Evolutionary conservation across 1,140 invertebrate genomes (phyloP), one percentile per base, ranked within the genome.

Genomic region (Matsumurasca onukii): DNA sequence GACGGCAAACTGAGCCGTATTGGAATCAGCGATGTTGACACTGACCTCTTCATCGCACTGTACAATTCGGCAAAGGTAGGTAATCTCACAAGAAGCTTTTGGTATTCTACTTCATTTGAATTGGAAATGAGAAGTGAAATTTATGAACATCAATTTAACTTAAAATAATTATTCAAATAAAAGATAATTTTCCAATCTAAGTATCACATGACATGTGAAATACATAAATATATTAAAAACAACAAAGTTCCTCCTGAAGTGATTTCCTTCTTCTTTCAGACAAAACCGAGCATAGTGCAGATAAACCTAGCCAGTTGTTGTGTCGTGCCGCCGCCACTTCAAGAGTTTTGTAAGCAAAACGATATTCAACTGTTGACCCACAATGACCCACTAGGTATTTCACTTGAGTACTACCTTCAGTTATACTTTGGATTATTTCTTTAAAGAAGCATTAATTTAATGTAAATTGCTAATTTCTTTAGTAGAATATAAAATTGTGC

Each of bases 291-390:
- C 71, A 95, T 97, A 67, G 90, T 97, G 71, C 97, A 99, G 82
- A 96, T 99, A 69, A 98, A 97, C 82, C 84, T 98, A 59, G 90
- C 94, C 0, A 91, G 91, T 1, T 99, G 97, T 79, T 99, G 97
- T 83, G 91, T 97, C 2, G 96, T 99, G 68, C 95, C 97, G 15
- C 89, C 91, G 24, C 89, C 91, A 13, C 84, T 99, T 67, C 90
- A 94, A 77, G 85, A 87, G 64, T 99, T 95, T 82, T 94, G 95
- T 66, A 92, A 91, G 76, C 86, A 92, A 72, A 89, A 97, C 75
- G 90, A 95, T 73, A 90, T 99, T 59, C 95, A 98, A 76, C 82
- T 99, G 24, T 82, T 98, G 3, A 98, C 97, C 0, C 97, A 99
- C 78, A 96, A 91, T 78, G 97, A 99, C 82, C 92, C 95, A 2